Conservation (phyloP, 2,113 vertebrate genomes). For the Gila orcuttii region DNA sequence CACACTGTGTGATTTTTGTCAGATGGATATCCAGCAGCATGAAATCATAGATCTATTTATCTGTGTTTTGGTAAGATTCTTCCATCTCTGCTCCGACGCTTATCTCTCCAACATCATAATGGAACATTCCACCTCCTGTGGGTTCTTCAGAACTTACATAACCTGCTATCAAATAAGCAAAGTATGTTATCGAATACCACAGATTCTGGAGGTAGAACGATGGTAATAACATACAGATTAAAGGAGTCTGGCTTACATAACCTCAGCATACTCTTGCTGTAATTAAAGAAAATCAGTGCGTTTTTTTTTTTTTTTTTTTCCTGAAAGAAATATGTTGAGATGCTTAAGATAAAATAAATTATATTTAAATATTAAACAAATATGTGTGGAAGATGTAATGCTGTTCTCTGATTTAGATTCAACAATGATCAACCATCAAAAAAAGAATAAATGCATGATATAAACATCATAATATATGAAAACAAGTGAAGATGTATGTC, state of each 20-base stretch:
- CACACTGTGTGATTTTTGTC: background rate
- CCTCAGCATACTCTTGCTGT: background rate
- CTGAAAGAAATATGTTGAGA: background rate
- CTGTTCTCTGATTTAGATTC: background rate
- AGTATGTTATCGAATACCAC: background rate
- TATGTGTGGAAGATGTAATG: background rate
- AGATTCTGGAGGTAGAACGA: conserved; percentile 18
- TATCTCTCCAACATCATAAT: conserved; percentile 32
- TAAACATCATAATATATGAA: background rate
- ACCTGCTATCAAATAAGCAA: conserved; percentile 4
- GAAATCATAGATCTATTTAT: conserved; percentile 9
- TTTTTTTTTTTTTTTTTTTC: background rate
- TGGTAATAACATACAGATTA: background rate
- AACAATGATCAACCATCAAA: background rate
- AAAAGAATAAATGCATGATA: background rate
- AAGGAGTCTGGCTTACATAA: conserved; percentile 10
- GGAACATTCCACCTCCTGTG: conserved; percentile 39
- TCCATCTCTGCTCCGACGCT: background rate
- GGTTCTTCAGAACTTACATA: background rate
- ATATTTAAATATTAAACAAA: background rate
- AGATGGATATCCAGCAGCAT: background rate
- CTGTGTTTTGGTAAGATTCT: background rate
- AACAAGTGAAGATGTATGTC: background rate
- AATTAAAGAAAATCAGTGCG: background rate
- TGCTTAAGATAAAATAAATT: background rate